Conservation (phyloP, 2,113 vertebrate genomes). For the Acanthochromis polyacanthus region DNA sequence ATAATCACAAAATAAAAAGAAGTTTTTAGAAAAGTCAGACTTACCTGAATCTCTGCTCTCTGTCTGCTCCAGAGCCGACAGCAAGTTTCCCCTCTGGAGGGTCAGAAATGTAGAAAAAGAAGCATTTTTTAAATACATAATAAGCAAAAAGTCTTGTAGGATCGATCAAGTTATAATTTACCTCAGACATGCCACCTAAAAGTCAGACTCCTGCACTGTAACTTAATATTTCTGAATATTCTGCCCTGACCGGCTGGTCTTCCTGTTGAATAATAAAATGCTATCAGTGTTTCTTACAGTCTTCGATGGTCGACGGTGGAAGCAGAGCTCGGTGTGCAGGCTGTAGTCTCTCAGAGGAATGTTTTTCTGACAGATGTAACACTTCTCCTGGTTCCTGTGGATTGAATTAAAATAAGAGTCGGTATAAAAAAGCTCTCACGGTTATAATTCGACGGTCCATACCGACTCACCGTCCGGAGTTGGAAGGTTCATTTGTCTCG, state of each 20-base stretch:
- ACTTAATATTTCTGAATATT: no score
- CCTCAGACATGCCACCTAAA: no score
- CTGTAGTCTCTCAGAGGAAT: constrained; percentile 86
- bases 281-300: background rate
- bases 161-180: no score
- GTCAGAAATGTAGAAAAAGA: background rate
- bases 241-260: no score
- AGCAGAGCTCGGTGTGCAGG: constrained; percentile 89
- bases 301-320: constrained; percentile 49
- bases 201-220: no score
- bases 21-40: background rate
- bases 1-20: no score
- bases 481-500: background rate
- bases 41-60: constrained; percentile 72
- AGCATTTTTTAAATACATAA: no score
- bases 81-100: constrained; percentile 71
- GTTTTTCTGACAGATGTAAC: constrained; percentile 89
- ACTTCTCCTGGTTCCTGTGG: constrained; percentile 85
- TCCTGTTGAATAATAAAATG: no score
- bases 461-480: constrained; percentile 84
- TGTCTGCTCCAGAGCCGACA: constrained; percentile 78
- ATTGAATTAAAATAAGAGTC: background rate
- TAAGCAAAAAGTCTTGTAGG: no score
- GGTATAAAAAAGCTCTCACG: background rate
- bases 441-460: fast-evolving